Conservation (phyloP, 2,113 vertebrate species). For the Clarias magur region DNA sequence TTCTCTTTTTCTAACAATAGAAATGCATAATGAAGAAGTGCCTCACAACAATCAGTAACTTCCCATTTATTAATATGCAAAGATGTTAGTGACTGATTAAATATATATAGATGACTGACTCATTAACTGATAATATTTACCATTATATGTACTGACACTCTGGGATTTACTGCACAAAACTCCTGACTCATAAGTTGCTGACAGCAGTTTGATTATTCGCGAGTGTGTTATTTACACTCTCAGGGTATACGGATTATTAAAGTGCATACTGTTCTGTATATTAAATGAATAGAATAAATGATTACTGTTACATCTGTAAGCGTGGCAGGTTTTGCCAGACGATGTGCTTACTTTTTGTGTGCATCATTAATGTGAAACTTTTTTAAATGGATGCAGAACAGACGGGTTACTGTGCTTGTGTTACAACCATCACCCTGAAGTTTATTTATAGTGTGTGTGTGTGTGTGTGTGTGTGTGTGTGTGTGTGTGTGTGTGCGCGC, state of each 20-base stretch:
- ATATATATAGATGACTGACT: slow-evolving; percentile 1
- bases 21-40: background rate
- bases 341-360: background rate
- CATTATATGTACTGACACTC: background rate
- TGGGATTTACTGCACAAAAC: background rate
- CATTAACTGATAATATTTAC: background rate
- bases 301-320: slow-evolving; percentile 3
- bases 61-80: background rate
- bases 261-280: background rate
- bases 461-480: background rate
- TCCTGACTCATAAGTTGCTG: background rate
- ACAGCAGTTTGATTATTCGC: background rate
- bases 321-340: too few relatives aligned
- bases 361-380: background rate
- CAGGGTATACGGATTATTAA: background rate
- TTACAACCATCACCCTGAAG: background rate
- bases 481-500: background rate
- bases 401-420: background rate
- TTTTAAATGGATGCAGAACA: background rate
- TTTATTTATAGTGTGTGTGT: background rate
- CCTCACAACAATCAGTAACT: background rate
- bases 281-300: background rate
- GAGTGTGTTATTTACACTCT: background rate
- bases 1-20: background rate
- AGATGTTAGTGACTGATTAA: background rate